Evolutionary conservation across 2,113 vertebrate species (phyloP).

Genomic region (Manacus vitellinus): DNA sequence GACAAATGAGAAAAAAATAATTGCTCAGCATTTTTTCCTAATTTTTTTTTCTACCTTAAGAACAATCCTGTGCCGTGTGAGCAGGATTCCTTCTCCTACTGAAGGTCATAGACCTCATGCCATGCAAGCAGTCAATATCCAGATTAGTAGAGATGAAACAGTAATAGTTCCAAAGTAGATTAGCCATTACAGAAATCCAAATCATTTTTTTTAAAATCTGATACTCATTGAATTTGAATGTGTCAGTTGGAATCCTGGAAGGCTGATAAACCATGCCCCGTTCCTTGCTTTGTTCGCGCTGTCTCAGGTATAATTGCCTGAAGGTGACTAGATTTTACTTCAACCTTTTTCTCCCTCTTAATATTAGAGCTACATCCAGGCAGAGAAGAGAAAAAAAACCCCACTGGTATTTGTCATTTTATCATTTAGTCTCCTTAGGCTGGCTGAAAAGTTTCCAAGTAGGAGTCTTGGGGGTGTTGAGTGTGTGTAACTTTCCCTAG

Average conservation of each 20-base stretch:
- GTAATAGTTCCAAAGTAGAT: not conserved
- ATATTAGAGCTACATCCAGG: not conserved
- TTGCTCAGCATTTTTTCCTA: not conserved
- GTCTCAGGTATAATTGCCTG: conserved; percentile 14
- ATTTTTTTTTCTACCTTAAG: not conserved
- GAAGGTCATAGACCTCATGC: not conserved
- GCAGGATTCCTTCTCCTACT: not conserved
- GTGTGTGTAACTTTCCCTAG: not conserved
- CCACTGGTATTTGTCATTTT: conserved; percentile 61
- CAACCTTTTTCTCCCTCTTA: conserved; percentile 31
- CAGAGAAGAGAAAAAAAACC: conserved; percentile 30
- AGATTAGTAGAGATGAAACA: not conserved
- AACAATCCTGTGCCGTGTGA: not conserved
- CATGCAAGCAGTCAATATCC: not conserved
- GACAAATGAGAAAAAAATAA: not conserved
- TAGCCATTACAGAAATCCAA: not conserved
- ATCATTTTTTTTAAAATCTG: not conserved
- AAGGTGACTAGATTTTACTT: conserved; percentile 39
- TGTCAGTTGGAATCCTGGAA: not conserved
- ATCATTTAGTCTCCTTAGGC: not conserved
- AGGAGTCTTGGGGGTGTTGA: not conserved
- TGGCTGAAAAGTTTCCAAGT: conserved; percentile 11
- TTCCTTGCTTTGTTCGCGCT: conserved; percentile 25
- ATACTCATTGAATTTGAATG: not conserved
- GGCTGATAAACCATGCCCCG: not conserved